Evolutionary conservation across 2,888 invertebrate species (phyloP), one percentile per base, ranked within the genome.

Genomic region (Dryococelus australis): DNA sequence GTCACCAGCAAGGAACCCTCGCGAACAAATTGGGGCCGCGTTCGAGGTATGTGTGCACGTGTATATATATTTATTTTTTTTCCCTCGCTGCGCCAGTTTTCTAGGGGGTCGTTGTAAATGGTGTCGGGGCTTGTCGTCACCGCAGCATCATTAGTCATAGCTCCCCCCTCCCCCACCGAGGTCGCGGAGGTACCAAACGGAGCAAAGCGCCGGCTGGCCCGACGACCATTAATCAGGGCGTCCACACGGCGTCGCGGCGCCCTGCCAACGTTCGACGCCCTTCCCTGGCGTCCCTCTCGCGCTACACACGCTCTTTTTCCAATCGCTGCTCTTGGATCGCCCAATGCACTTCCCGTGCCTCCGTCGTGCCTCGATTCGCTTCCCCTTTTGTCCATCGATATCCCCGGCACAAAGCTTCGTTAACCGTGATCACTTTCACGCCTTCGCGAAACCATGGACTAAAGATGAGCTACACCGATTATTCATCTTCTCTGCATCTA

Each of bases 161-260:
- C 65, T 24, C 65, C 65, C 20, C 65, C 65, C n/a, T 24, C 6
- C 65, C 65, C 35, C 35, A 35, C 35, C 35, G 65, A 65, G 65
- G 65, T 65, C 47, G 65, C n/a, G 24, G 65, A 65, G 65, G 65
- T 65, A 65, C 65, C 24, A 85, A 51, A 85, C 65, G 85, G 85
- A 53, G 85, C 85, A 65, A 85, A 85, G 65, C 51, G 65, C 85
- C 28, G 65, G 65, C 85, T 85, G 53, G 85, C 27, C 51, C 35
- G 53, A 26, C 28, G 53, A 85, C 28, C 85, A 53, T 65, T 85
- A 43, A 85, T 65, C 51, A 85, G 53, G 53, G 53, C 65, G 65
- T 65, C 65, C 65, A n/a, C n/a, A 35, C 65, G 65, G 65, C 65
- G 65, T 65, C 65, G 65, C 65, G 47, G 47, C 47, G 47, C 47